These are phyloP conservation scores for Ganaspis sp. DNA, from an alignment of 1,140 invertebrate genomes.

Conservation along the genomic window DNA sequence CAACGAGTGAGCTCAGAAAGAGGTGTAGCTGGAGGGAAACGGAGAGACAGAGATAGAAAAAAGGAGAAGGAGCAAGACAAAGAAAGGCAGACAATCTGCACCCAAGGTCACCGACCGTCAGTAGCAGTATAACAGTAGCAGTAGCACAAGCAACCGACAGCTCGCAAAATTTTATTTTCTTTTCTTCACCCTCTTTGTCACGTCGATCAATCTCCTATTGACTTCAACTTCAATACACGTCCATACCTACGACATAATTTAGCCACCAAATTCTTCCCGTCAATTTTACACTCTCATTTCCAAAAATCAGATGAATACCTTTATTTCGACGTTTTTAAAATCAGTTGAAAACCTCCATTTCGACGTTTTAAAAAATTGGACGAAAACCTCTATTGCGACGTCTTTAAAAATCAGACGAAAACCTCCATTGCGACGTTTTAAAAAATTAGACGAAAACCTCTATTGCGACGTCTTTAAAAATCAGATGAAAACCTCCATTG, in stretches of 20 bases:
- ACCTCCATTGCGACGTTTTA: no score
- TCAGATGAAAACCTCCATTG: no score
- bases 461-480: no score
- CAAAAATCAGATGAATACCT: no score
- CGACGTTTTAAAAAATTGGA: no score
- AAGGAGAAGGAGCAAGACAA: constrained; percentile 16
- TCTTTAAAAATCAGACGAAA: no score
- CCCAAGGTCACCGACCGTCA: constrained; percentile 7
- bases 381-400: no score
- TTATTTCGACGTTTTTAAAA: no score
- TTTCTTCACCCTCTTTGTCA: constrained; percentile 12
- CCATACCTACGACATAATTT: no score
- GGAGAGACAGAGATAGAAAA: constrained; percentile 21
- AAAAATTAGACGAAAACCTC: no score
- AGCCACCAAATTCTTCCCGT: not conserved
- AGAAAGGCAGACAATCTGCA: constrained; percentile 26
- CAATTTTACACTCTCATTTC: no score
- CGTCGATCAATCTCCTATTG: not conserved
- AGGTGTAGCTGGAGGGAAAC: constrained; percentile 35
- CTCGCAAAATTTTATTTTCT: not conserved
- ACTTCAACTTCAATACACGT: not conserved
- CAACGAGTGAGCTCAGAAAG: constrained; percentile 12
- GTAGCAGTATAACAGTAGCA: constrained; percentile 2
- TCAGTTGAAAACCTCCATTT: no score
- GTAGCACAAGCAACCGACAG: constrained; percentile 4